Conservation (phyloP, 2,888 invertebrate genomes). For the Caenorhabditis afra region DNA sequence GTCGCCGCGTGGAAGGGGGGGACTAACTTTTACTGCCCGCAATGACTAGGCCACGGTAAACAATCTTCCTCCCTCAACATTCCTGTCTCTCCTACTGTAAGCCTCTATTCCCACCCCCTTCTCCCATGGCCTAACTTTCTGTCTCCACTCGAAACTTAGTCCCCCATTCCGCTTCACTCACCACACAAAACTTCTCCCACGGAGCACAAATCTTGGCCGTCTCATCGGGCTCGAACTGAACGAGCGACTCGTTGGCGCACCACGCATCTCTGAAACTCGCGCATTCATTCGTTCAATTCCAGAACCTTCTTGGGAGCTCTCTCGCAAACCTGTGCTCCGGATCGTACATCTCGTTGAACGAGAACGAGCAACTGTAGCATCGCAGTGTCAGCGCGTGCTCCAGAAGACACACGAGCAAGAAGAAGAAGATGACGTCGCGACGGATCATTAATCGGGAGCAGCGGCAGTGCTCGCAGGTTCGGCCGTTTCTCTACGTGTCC, state of each 20-base stretch:
- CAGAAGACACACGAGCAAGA: constrained; percentile 9
- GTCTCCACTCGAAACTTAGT: neutral
- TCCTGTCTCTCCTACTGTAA: too few relatives aligned
- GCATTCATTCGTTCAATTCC: neutral
- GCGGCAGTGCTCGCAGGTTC: constrained; percentile 67
- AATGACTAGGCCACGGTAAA: too few relatives aligned
- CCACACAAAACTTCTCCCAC: constrained; percentile 78
- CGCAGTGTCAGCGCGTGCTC: constrained; percentile 50
- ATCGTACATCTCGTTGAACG: constrained; percentile 78
- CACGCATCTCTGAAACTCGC: constrained; percentile 75
- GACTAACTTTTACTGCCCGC: too few relatives aligned
- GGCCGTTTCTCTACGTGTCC: constrained; percentile 71
- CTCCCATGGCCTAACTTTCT: too few relatives aligned
- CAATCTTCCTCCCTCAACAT: too few relatives aligned
- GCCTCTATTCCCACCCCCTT: too few relatives aligned
- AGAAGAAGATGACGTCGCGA: constrained; percentile 65
- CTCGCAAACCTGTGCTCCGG: constrained; percentile 68
- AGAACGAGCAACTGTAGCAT: constrained; percentile 78
- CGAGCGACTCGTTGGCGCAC: constrained; percentile 77
- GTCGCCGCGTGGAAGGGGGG: too few relatives aligned
- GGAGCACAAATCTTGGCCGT: constrained; percentile 76
- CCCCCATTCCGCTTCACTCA: constrained; percentile 45
- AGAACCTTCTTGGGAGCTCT: neutral
- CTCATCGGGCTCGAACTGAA: constrained; percentile 70
- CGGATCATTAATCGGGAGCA: constrained; percentile 71